Percentiles rank a stretch among this genome's conserved stretches.
These are phyloP conservation scores for Knipowitschia caucasica DNA, from an alignment of 2,797 vertebrate genomes.

Conservation along the genomic window DNA sequence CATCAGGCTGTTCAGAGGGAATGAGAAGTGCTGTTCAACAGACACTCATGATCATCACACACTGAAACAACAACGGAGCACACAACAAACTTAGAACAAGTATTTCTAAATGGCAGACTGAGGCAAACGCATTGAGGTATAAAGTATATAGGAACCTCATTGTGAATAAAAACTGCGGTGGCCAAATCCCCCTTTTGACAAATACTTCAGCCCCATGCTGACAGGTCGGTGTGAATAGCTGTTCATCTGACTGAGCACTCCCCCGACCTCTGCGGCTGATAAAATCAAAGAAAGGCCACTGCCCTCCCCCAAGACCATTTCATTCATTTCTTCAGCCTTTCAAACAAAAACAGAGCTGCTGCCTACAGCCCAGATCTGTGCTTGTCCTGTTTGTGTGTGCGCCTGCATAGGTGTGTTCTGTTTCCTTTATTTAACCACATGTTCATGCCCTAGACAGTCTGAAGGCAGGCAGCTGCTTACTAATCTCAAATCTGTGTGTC, in stretches of 20 bases:
- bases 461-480: constrained; percentile 52
- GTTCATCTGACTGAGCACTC: constrained; percentile 46
- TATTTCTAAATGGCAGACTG: constrained; percentile 27
- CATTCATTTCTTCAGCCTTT: constrained; percentile 52
- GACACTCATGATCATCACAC: constrained; percentile 23
- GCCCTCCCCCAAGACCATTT: constrained; percentile 58
- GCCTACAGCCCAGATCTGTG: constrained; percentile 32
- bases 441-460: constrained; percentile 43
- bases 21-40: constrained; percentile 40
- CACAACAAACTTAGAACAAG: constrained; percentile 1
- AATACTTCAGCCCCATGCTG: constrained; percentile 66
- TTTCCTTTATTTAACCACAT: constrained; percentile 53
- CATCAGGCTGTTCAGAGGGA: constrained; percentile 56
- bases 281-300: constrained; percentile 66
- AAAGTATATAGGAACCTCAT: constrained; percentile 30
- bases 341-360: constrained; percentile 51
- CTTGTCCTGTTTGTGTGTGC: constrained; percentile 27
- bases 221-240: constrained; percentile 69
- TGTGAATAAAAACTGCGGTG: constrained; percentile 68
- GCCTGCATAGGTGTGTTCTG: constrained; percentile 40
- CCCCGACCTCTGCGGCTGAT: constrained; percentile 49
- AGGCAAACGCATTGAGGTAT: constrained; percentile 12
- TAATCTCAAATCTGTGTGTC: constrained; percentile 59
- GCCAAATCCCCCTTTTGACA: constrained; percentile 72
- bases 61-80: constrained; percentile 8